These are phyloP conservation scores for Catharus ustulatus DNA, from an alignment of 2,797 vertebrate genomes.

Conservation along the genomic window DNA sequence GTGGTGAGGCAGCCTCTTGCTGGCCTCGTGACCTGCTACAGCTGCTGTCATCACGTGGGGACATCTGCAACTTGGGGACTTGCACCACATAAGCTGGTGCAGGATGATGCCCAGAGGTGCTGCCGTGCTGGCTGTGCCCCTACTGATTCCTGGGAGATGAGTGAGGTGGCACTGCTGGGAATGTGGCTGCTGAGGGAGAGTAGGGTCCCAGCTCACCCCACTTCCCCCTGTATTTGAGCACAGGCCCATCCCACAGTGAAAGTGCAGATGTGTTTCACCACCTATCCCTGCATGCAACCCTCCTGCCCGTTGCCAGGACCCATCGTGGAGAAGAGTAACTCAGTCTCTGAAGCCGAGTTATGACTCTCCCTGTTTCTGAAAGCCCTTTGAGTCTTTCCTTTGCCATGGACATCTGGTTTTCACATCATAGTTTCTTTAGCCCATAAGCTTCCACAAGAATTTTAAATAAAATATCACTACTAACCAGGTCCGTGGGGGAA, in stretches of 20 bases:
- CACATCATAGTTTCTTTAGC: slow-evolving; percentile 51
- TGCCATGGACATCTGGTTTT: slow-evolving; percentile 63
- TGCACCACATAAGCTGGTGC: neutral
- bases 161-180: neutral
- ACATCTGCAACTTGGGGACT: fast-evolving
- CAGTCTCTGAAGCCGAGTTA: neutral
- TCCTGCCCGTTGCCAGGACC: neutral
- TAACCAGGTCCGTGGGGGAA: neutral
- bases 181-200: neutral
- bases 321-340: neutral
- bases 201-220: neutral
- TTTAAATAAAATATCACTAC: slow-evolving; percentile 56
- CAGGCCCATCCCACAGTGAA: fast-evolving
- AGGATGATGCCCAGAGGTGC: neutral
- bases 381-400: slow-evolving; percentile 25
- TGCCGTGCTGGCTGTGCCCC: neutral
- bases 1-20: neutral
- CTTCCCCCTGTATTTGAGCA: neutral
- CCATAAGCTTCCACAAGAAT: slow-evolving; percentile 56
- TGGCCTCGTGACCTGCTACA: fast-evolving
- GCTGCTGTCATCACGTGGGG: neutral
- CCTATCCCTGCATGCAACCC: fast-evolving
- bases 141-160: fast-evolving
- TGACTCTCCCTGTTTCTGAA: neutral
- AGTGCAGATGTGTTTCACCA: neutral